phyloP scores from a whole-genome alignment of 2,113 vertebrate genomes.

The Mesembrinibis cayennensis region DNA sequence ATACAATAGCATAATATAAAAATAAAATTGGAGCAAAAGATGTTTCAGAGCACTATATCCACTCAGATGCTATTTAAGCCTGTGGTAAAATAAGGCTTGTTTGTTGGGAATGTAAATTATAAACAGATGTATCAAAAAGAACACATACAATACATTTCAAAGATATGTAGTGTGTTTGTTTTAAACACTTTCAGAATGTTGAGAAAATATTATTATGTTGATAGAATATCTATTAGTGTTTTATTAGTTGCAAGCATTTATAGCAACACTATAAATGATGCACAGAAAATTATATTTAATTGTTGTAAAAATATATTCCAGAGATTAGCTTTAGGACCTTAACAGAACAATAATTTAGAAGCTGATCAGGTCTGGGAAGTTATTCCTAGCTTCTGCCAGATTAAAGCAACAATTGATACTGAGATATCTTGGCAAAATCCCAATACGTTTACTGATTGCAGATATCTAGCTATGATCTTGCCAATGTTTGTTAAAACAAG shows the following conservation, averaged over 20 bases:
- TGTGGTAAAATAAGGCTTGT: neutral
- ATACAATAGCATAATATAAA: neutral
- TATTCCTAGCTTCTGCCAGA: constrained; percentile 17
- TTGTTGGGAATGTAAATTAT: neutral
- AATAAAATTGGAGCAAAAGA: neutral
- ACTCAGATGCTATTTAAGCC: neutral
- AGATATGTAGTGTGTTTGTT: neutral
- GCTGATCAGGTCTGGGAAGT: neutral
- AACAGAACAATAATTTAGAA: constrained; percentile 42
- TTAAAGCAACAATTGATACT: constrained; percentile 30
- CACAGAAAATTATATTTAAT: neutral
- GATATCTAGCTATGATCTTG: neutral
- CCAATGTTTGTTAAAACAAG: neutral
- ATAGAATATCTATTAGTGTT: neutral
- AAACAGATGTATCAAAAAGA: neutral
- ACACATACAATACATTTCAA: neutral
- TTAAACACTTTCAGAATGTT: neutral
- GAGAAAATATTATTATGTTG: neutral
- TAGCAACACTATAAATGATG: neutral
- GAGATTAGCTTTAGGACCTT: constrained; percentile 27
- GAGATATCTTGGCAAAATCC: constrained; percentile 26
- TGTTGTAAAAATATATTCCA: constrained; percentile 31
- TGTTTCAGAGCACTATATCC: neutral
- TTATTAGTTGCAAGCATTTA: constrained; percentile 4
- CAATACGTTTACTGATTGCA: neutral